Evolutionary conservation across 2,888 invertebrate species (phyloP).

Genomic region (Atherix ibis): DNA sequence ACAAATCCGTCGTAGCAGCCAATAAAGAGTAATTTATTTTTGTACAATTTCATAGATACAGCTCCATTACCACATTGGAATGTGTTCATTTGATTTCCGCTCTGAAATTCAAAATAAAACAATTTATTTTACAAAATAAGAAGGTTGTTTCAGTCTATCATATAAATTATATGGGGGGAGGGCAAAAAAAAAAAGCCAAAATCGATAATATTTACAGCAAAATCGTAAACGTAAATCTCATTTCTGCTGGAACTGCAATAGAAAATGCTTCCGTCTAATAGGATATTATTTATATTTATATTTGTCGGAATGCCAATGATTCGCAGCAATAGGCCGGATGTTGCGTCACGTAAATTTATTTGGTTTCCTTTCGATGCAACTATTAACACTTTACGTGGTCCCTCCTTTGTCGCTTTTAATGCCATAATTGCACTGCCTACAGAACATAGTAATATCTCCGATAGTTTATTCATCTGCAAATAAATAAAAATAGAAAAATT

Average conservation of each 20-base stretch:
- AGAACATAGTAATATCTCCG: conserved; percentile 40
- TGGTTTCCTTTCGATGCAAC: conserved; percentile 53
- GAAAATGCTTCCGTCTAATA: conserved; percentile 50
- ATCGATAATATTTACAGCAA: conserved; percentile 42
- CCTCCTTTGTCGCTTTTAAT: conserved; percentile 55
- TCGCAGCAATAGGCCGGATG: conserved; percentile 49
- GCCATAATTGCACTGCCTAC: conserved; percentile 51
- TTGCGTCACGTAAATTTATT: conserved; percentile 56
- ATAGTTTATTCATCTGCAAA: conserved; percentile 40
- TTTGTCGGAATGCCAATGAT: conserved; percentile 40
- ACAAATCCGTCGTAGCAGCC: conserved; percentile 68
- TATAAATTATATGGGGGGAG: not conserved
- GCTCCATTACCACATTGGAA: conserved; percentile 54
- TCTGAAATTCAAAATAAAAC: conserved; percentile 34
- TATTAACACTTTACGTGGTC: conserved; percentile 46
- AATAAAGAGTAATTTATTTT: conserved; percentile 46
- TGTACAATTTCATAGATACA: conserved; percentile 49
- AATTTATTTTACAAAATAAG: too few species aligned
- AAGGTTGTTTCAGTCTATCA: not conserved
- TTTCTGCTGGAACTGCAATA: conserved; percentile 62
- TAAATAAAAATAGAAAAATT: conserved; percentile 8
- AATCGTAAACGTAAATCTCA: conserved; percentile 57
- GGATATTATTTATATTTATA: conserved; percentile 51
- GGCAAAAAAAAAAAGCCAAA: conserved; percentile 1
- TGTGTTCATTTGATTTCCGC: conserved; percentile 42